Evolutionary conservation across 2,113 vertebrate genomes (phyloP), one percentile per base, ranked within the genome.

Genomic region (Hypanus sabinus): DNA sequence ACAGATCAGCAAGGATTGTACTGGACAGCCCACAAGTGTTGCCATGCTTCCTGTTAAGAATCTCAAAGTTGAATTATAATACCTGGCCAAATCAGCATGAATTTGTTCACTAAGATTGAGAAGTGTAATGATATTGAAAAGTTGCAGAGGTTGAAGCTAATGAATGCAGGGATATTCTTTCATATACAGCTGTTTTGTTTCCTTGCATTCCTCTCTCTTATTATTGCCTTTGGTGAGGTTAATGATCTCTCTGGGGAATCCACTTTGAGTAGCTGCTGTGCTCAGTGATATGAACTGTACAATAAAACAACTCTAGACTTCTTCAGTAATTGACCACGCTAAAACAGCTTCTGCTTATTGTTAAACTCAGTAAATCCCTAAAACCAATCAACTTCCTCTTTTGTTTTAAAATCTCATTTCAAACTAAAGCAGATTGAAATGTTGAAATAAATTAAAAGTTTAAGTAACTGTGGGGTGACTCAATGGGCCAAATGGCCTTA

Each of bases 171-270:
- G 11, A 12, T 4, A 88, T 65, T 60, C 57, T 27, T 65, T 65
- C 11, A 9, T 36, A 6, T n/a, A 88, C 88, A 91, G n/a, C 62
- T 91, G 88, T 36, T 88, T 70, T 5, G 1, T 30, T 91, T 5
- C 22, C 60, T 36, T 33, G 27, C 60, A 33, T 36, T 91, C 60
- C 60, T 33, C 65, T 91, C 62, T 70, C 16, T 11, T 91, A 65
- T 91, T 91, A 33, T 68, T 90, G 87, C 0, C 88, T 70, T 91
- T 22, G 57, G 60, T 33, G 62, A 91, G 88, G 62, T 70, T 90
- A 68, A 90, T 90, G n/a, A 90, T 30, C 60, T 16, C 83, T 27
- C 18, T 87, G 30, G 30, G 85, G 57, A 90, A 65, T 65, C 65
- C n/a, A 22, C 30, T 88, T 88, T 91, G 62, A 91, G 62, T 9